Evolutionary conservation across 1,140 invertebrate species (phyloP), one percentile per base, ranked within the genome.

Genomic region (Gonatopus flavifemur): DNA sequence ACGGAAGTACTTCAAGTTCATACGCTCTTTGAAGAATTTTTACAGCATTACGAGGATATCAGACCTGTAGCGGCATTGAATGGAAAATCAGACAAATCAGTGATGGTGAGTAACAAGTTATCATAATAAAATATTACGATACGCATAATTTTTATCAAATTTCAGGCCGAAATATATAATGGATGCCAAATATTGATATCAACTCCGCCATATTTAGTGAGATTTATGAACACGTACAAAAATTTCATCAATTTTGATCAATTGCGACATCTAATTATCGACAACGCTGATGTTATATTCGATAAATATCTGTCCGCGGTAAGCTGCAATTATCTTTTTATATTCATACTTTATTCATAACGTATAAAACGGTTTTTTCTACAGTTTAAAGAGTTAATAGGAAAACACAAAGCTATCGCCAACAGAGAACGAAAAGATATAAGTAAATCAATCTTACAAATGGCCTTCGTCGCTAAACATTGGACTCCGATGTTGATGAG

Each of bases 131-230:
- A 49, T n/a, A 39, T 51, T 47, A 16, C 51, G 33, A 30, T 36
- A 31, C 50, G 36, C 20, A 22, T 38, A 42, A 39, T 51, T 59
- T 57, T 33, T 39, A 9, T 20, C 30, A 30, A 9, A 10, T 59
- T 67, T 37, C 18, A 69, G 73, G 49, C 64, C 18, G 46, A 62
- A 51, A 63, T 79, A 13, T 69, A 49, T 6, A 77, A 67, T 41
- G 76, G 76, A 13, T 78, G 77, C 52, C 70, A 78, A 41, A 62
- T 80, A 37, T 52, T 80, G 3, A 50, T 79, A n/a, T 56, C 73
- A 5, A 79, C 77, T 6, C 73, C 76, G 32, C 45, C 59, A 22
- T 76, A 61, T 48, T 55, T 78, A 22, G 12, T 35, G 2, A 55
- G 71, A 49, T 66, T 72, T 6, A 45, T 76, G 15, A 37, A 53